Percentiles rank a stretch among this genome's conserved stretches.
Evolutionary conservation across 2,797 vertebrate genomes (phyloP).

Genomic region (Moxostoma hubbsi): DNA sequence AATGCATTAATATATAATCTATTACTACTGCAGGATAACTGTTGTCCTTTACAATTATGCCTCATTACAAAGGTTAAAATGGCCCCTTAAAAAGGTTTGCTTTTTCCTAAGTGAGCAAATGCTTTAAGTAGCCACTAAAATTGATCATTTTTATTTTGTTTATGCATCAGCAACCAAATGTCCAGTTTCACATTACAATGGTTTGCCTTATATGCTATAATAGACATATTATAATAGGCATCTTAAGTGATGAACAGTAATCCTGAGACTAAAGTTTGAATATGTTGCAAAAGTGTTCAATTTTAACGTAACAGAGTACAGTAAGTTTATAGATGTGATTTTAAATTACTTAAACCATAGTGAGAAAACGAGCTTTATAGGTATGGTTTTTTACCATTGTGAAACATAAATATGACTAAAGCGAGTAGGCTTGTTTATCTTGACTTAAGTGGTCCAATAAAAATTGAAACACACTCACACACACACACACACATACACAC

Average conservation of each 20-base stretch:
- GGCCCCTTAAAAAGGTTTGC: neutral
- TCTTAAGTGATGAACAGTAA: neutral
- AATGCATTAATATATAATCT: constrained; percentile 41
- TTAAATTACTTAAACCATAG: neutral
- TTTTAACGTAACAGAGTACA: neutral
- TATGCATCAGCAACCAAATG: neutral
- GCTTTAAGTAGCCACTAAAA: neutral
- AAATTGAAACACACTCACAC: no score
- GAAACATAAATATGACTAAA: neutral
- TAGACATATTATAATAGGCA: no score
- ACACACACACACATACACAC: no score
- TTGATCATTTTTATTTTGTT: neutral
- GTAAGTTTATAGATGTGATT: neutral
- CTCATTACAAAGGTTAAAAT: constrained; percentile 16
- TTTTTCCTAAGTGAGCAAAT: neutral
- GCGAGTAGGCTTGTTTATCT: neutral
- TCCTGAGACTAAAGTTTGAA: no score
- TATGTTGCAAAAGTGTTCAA: neutral
- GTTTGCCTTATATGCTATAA: neutral
- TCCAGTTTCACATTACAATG: neutral
- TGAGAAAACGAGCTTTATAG: neutral
- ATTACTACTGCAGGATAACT: neutral
- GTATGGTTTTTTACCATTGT: neutral
- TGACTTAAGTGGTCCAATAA: neutral
- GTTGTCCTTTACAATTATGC: constrained; percentile 1